Conservation (phyloP, 2,797 vertebrate genomes). For the Florisuga fusca region DNA sequence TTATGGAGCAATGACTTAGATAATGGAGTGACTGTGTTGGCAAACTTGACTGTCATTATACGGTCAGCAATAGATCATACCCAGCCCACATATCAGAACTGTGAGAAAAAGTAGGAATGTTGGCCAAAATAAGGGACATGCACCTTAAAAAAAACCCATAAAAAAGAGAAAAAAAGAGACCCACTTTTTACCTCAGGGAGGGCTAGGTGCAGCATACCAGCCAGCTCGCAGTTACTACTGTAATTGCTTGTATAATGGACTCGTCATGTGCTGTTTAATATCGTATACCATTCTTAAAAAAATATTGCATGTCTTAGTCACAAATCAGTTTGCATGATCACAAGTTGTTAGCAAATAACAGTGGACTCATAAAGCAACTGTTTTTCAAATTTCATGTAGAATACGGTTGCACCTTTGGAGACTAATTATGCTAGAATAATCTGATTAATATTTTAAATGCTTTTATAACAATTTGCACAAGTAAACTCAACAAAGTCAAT, state of each 20-base stretch:
- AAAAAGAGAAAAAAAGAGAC: not conserved
- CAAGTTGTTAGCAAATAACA: not conserved
- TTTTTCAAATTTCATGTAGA: not conserved
- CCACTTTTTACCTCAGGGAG: not conserved
- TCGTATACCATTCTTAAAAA: not conserved
- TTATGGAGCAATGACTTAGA: slow-evolving; percentile 69
- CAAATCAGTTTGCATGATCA: not conserved
- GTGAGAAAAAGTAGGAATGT: slow-evolving; percentile 39
- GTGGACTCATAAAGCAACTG: not conserved
- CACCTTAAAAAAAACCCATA: not conserved
- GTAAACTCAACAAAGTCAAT: not conserved
- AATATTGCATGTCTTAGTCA: not conserved
- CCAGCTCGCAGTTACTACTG: not conserved
- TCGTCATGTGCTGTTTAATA: not conserved
- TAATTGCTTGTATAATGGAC: not conserved
- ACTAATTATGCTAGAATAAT: not conserved
- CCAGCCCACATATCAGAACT: slow-evolving; percentile 20
- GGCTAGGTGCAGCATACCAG: not conserved
- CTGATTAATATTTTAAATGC: not conserved
- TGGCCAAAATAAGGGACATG: slow-evolving; percentile 44
- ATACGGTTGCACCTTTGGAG: not conserved
- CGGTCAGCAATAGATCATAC: slow-evolving; percentile 62
- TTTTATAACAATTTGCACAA: not conserved
- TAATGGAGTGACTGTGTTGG: slow-evolving; percentile 72
- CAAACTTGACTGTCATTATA: slow-evolving; percentile 70